Evolutionary conservation across 2,113 vertebrate species (phyloP).

Genomic region (Progne subis): DNA sequence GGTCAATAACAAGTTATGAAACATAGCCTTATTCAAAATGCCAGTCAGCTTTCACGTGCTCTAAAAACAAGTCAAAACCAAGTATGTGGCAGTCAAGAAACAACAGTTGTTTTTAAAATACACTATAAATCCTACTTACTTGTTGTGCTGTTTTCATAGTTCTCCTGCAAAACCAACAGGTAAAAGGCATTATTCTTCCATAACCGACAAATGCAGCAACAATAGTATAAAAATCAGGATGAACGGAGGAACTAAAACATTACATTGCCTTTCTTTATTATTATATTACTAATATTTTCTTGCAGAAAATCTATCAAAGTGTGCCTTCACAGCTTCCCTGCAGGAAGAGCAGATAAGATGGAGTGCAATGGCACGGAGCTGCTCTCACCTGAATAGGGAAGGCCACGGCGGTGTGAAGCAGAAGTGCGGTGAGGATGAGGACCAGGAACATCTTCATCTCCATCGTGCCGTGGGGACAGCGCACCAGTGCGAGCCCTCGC

Average conservation of each 20-base stretch:
- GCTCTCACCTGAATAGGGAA: constrained; percentile 57
- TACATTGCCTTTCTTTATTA: neutral
- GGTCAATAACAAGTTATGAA: neutral
- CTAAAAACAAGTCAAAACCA: neutral
- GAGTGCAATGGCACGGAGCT: fast-evolving
- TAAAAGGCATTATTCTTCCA: constrained; percentile 24
- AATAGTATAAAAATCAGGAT: neutral
- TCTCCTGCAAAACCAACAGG: constrained; percentile 53
- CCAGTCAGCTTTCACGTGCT: neutral
- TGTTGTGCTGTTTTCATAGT: constrained; percentile 19
- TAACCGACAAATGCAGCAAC: neutral
- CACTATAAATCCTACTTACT: constrained; percentile 53
- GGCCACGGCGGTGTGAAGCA: neutral
- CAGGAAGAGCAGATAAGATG: neutral
- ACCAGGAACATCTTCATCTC: neutral
- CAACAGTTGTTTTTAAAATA: neutral
- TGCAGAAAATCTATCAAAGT: neutral
- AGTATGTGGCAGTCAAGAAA: neutral
- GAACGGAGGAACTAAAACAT: neutral
- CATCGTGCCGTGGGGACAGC: neutral
- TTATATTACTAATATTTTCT: neutral
- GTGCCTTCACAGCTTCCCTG: neutral
- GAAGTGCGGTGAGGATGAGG: neutral
- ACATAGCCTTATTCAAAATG: neutral
- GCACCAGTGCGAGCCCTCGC: fast-evolving